Percentiles rank a stretch among this genome's conserved stretches.
These are phyloP conservation scores for Eubasilissa regina DNA, from an alignment of 1,140 invertebrate genomes.

Conservation along the genomic window DNA sequence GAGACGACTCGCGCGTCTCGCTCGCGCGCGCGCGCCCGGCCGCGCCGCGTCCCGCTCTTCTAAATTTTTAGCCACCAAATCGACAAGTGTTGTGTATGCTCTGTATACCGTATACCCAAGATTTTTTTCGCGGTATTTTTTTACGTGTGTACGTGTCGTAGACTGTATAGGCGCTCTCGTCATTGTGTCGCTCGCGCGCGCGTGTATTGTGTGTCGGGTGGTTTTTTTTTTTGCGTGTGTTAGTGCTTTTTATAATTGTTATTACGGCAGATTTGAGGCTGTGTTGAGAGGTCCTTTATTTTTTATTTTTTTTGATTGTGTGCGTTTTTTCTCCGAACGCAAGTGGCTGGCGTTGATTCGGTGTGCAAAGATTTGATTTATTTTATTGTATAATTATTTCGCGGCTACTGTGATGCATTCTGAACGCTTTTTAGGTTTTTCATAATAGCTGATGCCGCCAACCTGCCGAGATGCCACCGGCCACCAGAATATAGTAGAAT, in stretches of 20 bases:
- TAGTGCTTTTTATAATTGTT: conserved; percentile 17
- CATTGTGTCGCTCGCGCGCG: no score
- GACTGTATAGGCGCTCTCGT: no score
- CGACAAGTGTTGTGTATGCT: conserved; percentile 21
- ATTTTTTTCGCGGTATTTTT: conserved; percentile 46
- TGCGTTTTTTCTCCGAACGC: conserved; percentile 29
- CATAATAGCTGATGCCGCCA: no score
- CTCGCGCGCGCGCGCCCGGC: neutral
- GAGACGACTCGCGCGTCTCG: neutral
- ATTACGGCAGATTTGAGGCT: conserved; percentile 31
- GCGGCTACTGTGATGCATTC: conserved; percentile 6
- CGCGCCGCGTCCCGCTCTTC: neutral
- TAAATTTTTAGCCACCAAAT: conserved; percentile 33
- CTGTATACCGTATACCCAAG: neutral
- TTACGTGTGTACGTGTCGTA: neutral
- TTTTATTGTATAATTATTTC: conserved; percentile 24
- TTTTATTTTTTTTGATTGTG: conserved; percentile 32
- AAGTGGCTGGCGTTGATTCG: neutral
- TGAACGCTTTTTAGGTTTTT: neutral
- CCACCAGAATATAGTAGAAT: no score
- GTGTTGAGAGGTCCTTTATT: neutral
- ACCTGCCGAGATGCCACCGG: no score
- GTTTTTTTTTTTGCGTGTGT: conserved; percentile 3
- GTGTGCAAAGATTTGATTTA: conserved; percentile 5
- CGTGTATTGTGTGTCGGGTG: no score